These are phyloP conservation scores for Intellagama lesueurii DNA, from an alignment of 2,797 vertebrate species.

Conservation along the genomic window DNA sequence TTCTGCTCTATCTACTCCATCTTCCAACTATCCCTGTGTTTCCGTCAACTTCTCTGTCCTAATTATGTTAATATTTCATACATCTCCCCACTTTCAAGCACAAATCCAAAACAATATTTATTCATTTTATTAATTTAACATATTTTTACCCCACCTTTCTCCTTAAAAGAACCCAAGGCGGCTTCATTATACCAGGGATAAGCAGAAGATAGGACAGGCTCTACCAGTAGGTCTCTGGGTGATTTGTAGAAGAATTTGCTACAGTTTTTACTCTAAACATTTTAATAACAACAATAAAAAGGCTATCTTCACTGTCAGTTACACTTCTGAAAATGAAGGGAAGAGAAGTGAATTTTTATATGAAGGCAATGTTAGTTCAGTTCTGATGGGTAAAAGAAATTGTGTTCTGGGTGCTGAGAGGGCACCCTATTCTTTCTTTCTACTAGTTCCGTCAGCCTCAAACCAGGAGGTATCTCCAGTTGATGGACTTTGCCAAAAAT, in stretches of 20 bases:
- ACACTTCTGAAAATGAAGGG: neutral
- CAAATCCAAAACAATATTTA: neutral
- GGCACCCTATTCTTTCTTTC: too few species aligned
- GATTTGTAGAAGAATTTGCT: neutral
- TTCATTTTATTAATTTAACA: too few species aligned
- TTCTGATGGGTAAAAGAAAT: neutral
- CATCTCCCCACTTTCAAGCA: neutral
- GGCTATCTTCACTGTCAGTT: neutral
- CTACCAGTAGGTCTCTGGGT: neutral
- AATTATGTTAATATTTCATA: neutral
- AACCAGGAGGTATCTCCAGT: too few species aligned
- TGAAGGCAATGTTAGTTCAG: neutral
- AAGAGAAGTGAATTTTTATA: neutral
- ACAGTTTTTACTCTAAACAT: neutral
- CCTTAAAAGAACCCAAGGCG: too few species aligned
- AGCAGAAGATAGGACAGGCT: too few species aligned
- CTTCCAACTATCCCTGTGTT: neutral
- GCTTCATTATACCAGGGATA: neutral
- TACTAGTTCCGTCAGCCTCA: too few species aligned
- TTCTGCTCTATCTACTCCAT: neutral
- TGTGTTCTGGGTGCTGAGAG: too few species aligned
- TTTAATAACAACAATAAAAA: neutral
- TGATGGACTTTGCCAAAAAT: neutral
- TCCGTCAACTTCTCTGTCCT: neutral
- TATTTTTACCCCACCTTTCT: too few species aligned